phyloP scores from a whole-genome alignment of 2,797 vertebrate species.

The Sciaenops ocellatus region DNA sequence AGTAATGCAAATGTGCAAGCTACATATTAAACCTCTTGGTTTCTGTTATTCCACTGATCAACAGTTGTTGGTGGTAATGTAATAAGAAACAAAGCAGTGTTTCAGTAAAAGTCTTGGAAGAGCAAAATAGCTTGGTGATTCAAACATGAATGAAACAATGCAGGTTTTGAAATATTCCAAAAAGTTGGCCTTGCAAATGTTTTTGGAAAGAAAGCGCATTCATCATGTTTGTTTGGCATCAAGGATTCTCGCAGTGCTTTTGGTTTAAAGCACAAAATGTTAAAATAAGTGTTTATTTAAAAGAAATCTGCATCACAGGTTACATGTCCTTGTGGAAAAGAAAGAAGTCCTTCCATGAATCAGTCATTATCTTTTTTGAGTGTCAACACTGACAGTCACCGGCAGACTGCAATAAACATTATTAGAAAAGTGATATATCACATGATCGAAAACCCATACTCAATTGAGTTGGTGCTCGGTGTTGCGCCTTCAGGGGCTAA shows the following conservation, averaged over 20 bases:
- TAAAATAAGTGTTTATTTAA: conserved; percentile 5
- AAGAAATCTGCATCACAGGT: not conserved
- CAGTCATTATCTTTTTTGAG: conserved; percentile 41
- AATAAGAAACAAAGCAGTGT: not conserved
- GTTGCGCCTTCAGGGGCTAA: conserved; percentile 84
- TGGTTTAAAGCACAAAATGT: not conserved
- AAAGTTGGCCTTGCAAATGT: not conserved
- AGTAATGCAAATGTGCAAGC: not conserved
- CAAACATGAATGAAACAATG: not conserved
- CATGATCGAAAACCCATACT: conserved; percentile 77
- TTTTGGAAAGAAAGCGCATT: not conserved
- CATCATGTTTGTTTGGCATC: not conserved
- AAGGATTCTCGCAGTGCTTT: not conserved
- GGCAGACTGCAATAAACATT: conserved; percentile 69
- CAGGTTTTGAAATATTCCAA: not conserved
- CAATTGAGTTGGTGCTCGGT: conserved; percentile 78
- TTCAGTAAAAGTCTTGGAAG: not conserved
- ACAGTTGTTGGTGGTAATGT: not conserved
- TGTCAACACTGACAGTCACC: conserved; percentile 62
- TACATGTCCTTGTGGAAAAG: conserved; percentile 4
- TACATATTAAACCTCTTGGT: not conserved
- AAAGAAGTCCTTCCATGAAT: conserved; percentile 20
- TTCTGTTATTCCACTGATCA: not conserved
- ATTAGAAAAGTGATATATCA: conserved; percentile 80
- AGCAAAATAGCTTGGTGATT: not conserved